These are phyloP conservation scores for Podarcis muralis DNA, from an alignment of 2,113 vertebrate species.

Conservation along the genomic window DNA sequence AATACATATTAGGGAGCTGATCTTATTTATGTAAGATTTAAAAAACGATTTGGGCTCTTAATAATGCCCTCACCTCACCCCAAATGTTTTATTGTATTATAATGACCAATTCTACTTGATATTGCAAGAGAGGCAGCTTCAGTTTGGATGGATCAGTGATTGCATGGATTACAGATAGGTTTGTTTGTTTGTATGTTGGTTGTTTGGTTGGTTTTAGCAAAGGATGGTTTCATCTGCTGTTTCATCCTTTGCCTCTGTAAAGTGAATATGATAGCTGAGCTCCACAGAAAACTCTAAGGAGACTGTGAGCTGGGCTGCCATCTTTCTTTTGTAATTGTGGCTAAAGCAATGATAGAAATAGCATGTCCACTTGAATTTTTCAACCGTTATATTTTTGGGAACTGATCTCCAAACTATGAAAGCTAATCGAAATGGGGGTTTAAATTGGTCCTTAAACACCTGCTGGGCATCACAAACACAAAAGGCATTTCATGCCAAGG, in stretches of 20 bases:
- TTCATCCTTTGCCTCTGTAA: not conserved
- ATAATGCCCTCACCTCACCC: not conserved
- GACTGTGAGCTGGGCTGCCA: not conserved
- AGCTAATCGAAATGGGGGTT: not conserved
- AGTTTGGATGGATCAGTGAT: not conserved
- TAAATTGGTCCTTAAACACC: not conserved
- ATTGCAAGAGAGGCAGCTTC: not conserved
- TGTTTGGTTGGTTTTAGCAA: not conserved
- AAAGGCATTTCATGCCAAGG: not conserved
- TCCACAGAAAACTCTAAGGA: not conserved
- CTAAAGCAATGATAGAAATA: not conserved
- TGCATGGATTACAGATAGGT: not conserved
- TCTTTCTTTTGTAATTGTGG: not conserved
- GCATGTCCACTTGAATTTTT: not conserved
- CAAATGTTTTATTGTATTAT: not conserved
- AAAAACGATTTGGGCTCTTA: not conserved
- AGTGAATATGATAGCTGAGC: not conserved
- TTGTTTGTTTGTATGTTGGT: not conserved
- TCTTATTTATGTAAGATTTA: not conserved
- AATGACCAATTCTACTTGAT: not conserved
- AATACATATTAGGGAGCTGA: not conserved
- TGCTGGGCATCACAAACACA: not conserved
- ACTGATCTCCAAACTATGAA: not conserved
- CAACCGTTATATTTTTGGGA: not conserved
- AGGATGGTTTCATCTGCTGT: not conserved